phyloP scores from a whole-genome alignment of 1,140 invertebrate genomes.

The Penaeus japonicus region DNA sequence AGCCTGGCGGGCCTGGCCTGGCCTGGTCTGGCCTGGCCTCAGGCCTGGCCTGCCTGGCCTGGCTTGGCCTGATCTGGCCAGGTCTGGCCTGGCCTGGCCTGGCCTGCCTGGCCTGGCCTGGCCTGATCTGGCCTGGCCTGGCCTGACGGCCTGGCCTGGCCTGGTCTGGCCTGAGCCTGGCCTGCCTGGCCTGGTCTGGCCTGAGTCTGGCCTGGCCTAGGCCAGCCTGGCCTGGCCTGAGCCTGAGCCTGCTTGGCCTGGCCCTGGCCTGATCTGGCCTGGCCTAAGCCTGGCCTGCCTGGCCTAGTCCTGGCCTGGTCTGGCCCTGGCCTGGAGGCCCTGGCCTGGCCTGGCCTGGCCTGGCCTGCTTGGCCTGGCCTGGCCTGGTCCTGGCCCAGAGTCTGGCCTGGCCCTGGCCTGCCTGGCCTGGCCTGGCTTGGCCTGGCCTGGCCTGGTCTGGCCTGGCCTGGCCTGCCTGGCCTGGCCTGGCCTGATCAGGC shows the following conservation, averaged over 20 bases:
- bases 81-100: constrained; percentile 20
- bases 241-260: constrained; percentile 6
- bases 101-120: constrained; percentile 4
- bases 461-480: constrained; percentile 24
- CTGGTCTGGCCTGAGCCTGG: not conserved
- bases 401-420: constrained; percentile 43
- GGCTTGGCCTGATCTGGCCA: not conserved
- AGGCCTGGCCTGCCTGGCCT: not conserved
- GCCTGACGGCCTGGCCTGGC: constrained; percentile 40
- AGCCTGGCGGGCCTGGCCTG: constrained; percentile 25
- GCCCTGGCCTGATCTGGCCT: constrained; percentile 32
- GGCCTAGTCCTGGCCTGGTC: constrained; percentile 42
- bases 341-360: constrained; percentile 42
- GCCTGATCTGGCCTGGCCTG: constrained; percentile 42
- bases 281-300: not conserved
- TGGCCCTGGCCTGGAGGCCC: constrained; percentile 27
- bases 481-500: constrained; percentile 38
- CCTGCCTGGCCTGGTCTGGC: constrained; percentile 41
- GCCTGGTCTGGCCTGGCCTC: constrained; percentile 30
- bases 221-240: constrained; percentile 35
- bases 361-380: constrained; percentile 41
- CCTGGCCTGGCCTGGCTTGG: constrained; percentile 49
- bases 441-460: constrained; percentile 45
- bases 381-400: constrained; percentile 42
- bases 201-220: constrained; percentile 50